Conservation (phyloP, 2,888 invertebrate species). For the Drosophila putrida region DNA sequence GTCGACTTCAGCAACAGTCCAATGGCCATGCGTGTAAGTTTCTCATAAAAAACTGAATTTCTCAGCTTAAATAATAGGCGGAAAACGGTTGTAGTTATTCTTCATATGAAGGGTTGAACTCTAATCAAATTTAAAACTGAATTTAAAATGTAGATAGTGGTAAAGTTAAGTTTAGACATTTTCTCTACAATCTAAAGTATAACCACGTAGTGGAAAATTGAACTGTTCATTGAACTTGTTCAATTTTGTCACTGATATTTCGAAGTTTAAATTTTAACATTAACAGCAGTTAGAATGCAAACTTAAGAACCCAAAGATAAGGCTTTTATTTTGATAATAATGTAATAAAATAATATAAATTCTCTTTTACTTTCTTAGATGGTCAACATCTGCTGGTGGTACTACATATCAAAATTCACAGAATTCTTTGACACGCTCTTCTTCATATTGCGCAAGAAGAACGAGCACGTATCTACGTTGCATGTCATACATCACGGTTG, state of each 20-base stretch:
- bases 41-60: neutral
- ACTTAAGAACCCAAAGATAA: neutral
- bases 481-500: slow-evolving; percentile 98
- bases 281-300: too few species aligned
- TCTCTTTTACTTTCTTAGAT: slow-evolving; percentile 87
- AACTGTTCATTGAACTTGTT: too few species aligned
- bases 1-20: slow-evolving; percentile 93
- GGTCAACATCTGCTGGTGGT: slow-evolving; percentile 98
- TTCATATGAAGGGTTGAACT: neutral
- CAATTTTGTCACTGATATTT: too few species aligned
- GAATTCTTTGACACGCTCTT: slow-evolving; percentile 98
- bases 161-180: neutral
- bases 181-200: neutral
- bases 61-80: neutral
- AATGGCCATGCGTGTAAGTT: slow-evolving; percentile 89
- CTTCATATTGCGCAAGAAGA: slow-evolving; percentile 97
- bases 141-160: neutral
- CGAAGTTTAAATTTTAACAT: too few species aligned
- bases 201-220: too few species aligned
- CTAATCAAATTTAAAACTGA: neutral
- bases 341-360: neutral
- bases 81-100: neutral
- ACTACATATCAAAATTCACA: slow-evolving; percentile 98
- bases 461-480: slow-evolving; percentile 95
- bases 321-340: too few species aligned